Conservation (phyloP, 2,888 invertebrate genomes). For the Phyto melanocephala region DNA sequence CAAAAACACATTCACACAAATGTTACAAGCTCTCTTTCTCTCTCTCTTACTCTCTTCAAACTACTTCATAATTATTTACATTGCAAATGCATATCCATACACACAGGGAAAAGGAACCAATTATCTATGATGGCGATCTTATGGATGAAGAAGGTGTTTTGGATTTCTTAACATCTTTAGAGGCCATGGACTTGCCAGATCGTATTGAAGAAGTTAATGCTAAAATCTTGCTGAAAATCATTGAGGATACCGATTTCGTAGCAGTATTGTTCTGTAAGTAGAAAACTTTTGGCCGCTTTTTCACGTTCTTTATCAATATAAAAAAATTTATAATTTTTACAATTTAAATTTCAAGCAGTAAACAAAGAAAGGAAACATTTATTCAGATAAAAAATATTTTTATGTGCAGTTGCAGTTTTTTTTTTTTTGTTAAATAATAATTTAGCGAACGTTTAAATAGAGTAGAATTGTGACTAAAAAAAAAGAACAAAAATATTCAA, state of each 20-base stretch:
- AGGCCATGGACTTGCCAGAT: constrained; percentile 96
- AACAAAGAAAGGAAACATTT: constrained; percentile 1
- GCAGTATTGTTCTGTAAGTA: constrained; percentile 97
- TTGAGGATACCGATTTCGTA: constrained; percentile 94
- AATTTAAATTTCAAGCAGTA: neutral
- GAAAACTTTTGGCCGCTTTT: no score
- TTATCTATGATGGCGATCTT: constrained; percentile 97
- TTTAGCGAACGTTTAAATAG: constrained; percentile 41
- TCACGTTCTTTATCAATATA: no score
- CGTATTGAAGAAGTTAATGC: constrained; percentile 97
- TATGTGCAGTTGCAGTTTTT: constrained; percentile 78
- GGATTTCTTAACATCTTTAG: constrained; percentile 95
- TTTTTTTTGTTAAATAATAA: constrained; percentile 29
- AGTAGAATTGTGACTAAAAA: constrained; percentile 67
- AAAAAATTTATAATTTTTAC: constrained; percentile 19
- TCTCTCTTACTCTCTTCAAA: no score
- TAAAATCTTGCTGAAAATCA: constrained; percentile 92
- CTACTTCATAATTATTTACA: no score
- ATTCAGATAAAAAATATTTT: neutral
- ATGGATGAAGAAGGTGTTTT: constrained; percentile 96
- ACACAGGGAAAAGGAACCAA: constrained; percentile 93
- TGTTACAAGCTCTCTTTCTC: no score
- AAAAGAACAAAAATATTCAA: neutral
- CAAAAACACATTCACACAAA: no score
- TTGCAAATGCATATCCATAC: no score